Percentiles rank a stretch among this genome's conserved stretches.
These are phyloP conservation scores for Ennomos quercinarius DNA, from an alignment of 2,888 invertebrate species.

Conservation along the genomic window DNA sequence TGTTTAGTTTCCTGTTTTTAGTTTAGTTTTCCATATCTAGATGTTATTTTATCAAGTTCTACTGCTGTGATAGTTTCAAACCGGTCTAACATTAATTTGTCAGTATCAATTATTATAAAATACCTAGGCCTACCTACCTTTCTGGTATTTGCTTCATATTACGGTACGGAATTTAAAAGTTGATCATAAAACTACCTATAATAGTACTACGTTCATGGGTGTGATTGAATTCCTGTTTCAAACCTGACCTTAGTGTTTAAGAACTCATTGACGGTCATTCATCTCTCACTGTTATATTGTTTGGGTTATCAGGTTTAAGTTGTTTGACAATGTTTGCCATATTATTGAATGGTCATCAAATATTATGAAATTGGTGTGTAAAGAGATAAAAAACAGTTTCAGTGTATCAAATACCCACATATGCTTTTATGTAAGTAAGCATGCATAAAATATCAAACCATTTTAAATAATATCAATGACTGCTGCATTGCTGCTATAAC, in stretches of 20 bases:
- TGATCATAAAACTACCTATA: conserved; percentile 8
- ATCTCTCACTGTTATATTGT: conserved; percentile 10
- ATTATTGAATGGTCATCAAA: conserved; percentile 8
- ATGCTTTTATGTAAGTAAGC: no score
- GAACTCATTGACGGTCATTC: conserved; percentile 21
- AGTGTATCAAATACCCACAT: no score
- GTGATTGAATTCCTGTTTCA: conserved; percentile 25
- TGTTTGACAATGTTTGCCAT: background rate
- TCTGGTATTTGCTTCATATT: conserved; percentile 1
- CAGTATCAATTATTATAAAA: conserved; percentile 15
- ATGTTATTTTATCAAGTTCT: conserved; percentile 25
- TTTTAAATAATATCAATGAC: background rate
- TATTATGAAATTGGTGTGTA: background rate
- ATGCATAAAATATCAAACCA: no score
- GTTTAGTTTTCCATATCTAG: conserved; percentile 17
- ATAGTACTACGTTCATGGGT: conserved; percentile 4
- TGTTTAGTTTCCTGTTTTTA: conserved; percentile 37
- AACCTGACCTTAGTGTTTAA: conserved; percentile 24
- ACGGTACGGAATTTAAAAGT: background rate
- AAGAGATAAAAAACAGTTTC: no score
- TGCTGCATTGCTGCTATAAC: background rate
- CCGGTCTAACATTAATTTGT: conserved; percentile 26
- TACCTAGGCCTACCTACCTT: background rate
- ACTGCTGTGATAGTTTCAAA: conserved; percentile 8
- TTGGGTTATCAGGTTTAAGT: conserved; percentile 6